Base-by-base conservation (phyloP, 2,888 invertebrate genomes). In the Hypomecis atomaria region DNA sequence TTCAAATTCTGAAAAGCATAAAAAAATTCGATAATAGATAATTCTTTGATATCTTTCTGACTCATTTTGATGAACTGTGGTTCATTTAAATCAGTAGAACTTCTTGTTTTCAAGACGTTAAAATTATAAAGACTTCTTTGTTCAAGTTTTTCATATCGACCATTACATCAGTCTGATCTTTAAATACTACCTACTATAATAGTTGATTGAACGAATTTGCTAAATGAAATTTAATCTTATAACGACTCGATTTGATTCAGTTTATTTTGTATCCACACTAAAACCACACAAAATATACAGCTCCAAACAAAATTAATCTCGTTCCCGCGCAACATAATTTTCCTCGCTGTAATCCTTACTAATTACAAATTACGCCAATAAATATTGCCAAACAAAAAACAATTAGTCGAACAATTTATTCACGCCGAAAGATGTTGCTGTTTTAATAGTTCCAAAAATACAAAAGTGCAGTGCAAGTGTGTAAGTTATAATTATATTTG, bases 401-500 rank as follows among this genome's bases (percentile, higher is more conserved):
- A 62, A 48, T 63, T 53, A 59, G 36, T 47, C 42, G n/a, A 57
- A 10, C 45, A 62, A 62, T 67, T 65, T 63, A 59, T 66, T 49
- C 47, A 36, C 54, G 50, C 58, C 38, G 50, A 43, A 59, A 44
- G 55, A 58, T 65, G 65, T 64, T 60, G 56, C 47, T 49, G 13
- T 62, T 66, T 53, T 45, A 61, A 68, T 61, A 65, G 59, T 55
- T 59, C 64, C 66, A 62, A 66, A 70, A 63, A 66, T 66, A 67
- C 45, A 57, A 67, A 68, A 55, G 60, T 58, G 65, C 71, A 68
- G 66, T 74, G 75, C 77, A 73, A 74, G 76, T 74, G 75, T 73
- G 11, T 36, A 79, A 82, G 80, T 82, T 83, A 83, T 84, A 85
- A 85, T 84, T 82, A 81, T 78, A 78, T 74, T 23, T 78, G 80